Evolutionary conservation across 92 coral and sea anemone genomes (phyloP).

Genomic region (Desmophyllum pertusum): DNA sequence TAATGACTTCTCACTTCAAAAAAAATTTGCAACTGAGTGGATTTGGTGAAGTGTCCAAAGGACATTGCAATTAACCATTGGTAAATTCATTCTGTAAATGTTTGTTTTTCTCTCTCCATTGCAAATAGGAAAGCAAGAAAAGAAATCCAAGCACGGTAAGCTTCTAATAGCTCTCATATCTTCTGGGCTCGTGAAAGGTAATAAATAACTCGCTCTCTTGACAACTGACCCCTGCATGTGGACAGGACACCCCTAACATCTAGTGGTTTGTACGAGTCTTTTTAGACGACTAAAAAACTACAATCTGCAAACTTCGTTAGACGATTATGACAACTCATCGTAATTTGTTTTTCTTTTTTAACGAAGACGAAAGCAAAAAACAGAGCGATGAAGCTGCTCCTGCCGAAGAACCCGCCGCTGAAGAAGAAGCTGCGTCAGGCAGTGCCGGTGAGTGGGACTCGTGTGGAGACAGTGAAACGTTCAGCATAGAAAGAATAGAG

Average conservation of each 20-base stretch:
- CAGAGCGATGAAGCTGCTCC: constrained; percentile 29
- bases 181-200: constrained; percentile 32
- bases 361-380: constrained; percentile 5
- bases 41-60: too few relatives aligned
- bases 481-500: too few relatives aligned
- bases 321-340: neutral
- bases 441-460: constrained; percentile 23
- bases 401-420: neutral
- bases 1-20: too few relatives aligned
- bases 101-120: constrained; percentile 9
- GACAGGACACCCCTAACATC: neutral
- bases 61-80: neutral
- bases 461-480: neutral
- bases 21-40: too few relatives aligned
- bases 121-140: constrained; percentile 35
- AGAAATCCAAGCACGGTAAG: constrained; percentile 62
- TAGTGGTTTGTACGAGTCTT: constrained; percentile 9
- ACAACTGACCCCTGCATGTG: constrained; percentile 20
- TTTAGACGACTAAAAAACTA: too few relatives aligned
- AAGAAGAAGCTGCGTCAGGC: constrained; percentile 23
- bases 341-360: neutral
- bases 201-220: neutral
- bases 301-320: neutral
- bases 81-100: neutral
- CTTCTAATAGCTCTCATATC: constrained; percentile 37